Evolutionary conservation across 2,113 vertebrate species (phyloP).

Genomic region (Spea bombifrons): DNA sequence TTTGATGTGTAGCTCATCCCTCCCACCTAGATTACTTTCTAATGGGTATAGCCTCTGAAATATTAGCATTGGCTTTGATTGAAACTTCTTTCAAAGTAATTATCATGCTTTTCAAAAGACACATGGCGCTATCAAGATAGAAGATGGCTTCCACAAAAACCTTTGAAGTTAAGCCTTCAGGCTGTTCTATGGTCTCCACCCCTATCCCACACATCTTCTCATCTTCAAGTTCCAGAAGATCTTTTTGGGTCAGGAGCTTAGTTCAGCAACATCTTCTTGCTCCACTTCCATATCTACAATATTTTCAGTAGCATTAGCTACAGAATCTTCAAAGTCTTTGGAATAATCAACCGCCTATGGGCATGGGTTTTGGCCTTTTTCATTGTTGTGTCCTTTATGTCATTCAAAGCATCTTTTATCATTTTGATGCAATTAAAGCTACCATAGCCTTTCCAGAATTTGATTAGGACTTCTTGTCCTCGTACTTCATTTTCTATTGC

Average conservation of each 20-base stretch:
- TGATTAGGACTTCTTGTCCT: background rate
- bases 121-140: too few relatives aligned
- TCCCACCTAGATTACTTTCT: too few relatives aligned
- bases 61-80: too few relatives aligned
- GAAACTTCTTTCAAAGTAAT: too few relatives aligned
- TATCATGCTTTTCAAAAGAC: too few relatives aligned
- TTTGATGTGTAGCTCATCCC: too few relatives aligned
- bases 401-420: background rate
- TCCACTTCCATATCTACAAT: background rate
- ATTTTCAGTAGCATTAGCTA: background rate
- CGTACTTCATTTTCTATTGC: background rate
- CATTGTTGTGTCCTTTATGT: background rate
- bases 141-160: background rate
- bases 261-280: background rate
- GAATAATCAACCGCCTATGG: background rate
- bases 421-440: too few relatives aligned
- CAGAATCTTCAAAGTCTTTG: background rate
- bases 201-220: background rate
- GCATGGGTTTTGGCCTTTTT: background rate
- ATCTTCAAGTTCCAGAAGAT: background rate
- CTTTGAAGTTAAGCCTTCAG: background rate
- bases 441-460: background rate
- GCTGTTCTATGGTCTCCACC: background rate
- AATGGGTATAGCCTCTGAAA: too few relatives aligned
- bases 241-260: background rate